Base-by-base conservation (phyloP, 2,888 invertebrate species). In the Galerucella nymphaeae region DNA sequence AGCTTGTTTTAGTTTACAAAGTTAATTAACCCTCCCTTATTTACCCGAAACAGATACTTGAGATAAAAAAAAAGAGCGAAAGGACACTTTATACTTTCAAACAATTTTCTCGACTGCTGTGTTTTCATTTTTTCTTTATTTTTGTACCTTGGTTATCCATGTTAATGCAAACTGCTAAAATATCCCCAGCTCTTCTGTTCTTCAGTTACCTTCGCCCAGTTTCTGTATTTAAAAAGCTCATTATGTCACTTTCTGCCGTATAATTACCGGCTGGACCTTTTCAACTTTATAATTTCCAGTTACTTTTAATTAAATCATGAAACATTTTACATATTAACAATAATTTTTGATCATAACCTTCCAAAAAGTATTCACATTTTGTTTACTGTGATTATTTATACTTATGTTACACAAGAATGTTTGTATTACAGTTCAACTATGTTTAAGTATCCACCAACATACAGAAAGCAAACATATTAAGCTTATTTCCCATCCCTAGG, bases 21-120 rank as follows among this genome's bases (percentile, higher is more conserved):
- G 58, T 23, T 58, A 58, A 58, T 58, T 58, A 58, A 58, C 23
- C 30, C 58, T 23, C 13, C 13, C 23, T 58, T 58, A 58, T 58
- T 55, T 8, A 20, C 23, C 23, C 30, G 14, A 30, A 58, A 30
- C 20, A 11, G 30, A 58, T 23, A 58, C 58, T 58, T 23, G 23
- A n/a, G 30, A 50, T 23, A 16, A 30, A 23, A 58, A 57, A 20
- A 58, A 13, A 16, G 55, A 55, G 20, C 58, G 2, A n/a, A 50
- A n/a, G 50, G 50, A n/a, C 50, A 16, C 16, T 50, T 50, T n/a
- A 50, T 50, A 50, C 14, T 50, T n/a, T n/a, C n/a, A 50, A 50
- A 50, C 50, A 50, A 50, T 50, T 50, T 50, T 50, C 50, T 2
- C 50, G 50, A 16, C 50, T n/a, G 8, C 50, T 50, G 5, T 5